These are phyloP conservation scores for Drosophila melanica DNA, from an alignment of 1,140 invertebrate genomes.

Conservation along the genomic window DNA sequence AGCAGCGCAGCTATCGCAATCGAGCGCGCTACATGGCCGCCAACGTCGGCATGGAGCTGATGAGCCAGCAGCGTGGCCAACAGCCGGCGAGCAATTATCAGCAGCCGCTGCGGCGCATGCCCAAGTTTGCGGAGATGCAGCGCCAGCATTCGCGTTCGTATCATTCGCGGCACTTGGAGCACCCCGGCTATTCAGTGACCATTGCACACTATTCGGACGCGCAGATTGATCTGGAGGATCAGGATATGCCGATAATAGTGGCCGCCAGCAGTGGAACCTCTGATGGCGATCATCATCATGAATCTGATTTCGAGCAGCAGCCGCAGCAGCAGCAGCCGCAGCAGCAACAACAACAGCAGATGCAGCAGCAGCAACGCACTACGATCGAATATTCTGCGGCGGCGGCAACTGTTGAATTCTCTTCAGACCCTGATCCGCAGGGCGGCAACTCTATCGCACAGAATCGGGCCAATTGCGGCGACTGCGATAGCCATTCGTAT, in stretches of 20 bases:
- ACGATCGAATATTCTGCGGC: neutral
- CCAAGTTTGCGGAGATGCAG: conserved; percentile 8
- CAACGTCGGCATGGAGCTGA: conserved; percentile 14
- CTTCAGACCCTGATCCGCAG: conserved; percentile 49
- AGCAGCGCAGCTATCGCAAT: conserved; percentile 57
- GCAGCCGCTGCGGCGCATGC: conserved; percentile 7
- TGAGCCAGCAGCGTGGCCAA: neutral
- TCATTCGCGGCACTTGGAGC: conserved; percentile 57
- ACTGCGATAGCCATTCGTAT: conserved; percentile 49
- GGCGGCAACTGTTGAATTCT: conserved; percentile 39
- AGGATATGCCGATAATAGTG: neutral
- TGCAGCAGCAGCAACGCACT: neutral
- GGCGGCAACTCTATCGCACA: conserved; percentile 12
- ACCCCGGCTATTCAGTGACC: conserved; percentile 4
- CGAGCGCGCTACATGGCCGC: conserved; percentile 42
- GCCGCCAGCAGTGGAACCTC: conserved; percentile 48
- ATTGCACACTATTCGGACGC: neutral
- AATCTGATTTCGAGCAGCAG: conserved; percentile 28
- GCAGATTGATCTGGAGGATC: neutral
- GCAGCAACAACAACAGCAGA: too few species aligned
- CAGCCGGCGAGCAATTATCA: conserved; percentile 10
- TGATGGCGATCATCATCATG: conserved; percentile 50
- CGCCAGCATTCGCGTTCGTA: conserved; percentile 46
- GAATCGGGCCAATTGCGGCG: conserved; percentile 9
- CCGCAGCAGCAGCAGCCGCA: too few species aligned